Base-by-base conservation (phyloP, 2,888 invertebrate genomes). In the Drosophila yooni region DNA sequence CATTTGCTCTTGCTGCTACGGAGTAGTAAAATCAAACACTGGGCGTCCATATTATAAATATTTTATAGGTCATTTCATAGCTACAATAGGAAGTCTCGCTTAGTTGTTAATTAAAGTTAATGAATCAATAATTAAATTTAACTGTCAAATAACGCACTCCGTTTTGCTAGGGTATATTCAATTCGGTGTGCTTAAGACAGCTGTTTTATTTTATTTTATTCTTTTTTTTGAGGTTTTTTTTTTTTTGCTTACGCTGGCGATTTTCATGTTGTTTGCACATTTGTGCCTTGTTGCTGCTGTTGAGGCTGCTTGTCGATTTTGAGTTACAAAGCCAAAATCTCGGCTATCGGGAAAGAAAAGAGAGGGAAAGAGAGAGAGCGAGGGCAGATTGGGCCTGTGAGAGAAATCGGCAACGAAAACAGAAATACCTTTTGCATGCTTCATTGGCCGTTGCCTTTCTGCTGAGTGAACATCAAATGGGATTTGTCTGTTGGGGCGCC, bases 381-480 rank as follows among this genome's bases (percentile, higher is more conserved):
- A 48, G 25, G 25, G 46, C 25, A 15, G 15, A 15, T 46, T 8
- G 25, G 18, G 11, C 1, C 18, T 8, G 48, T n/a, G 48, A 40
- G 62, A 52, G 58, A 66, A 60, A 54, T 57, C 69, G 76, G 75
- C 63, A 75, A 74, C 64, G 84, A 87, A 82, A 83, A 83, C 79
- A 87, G 85, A 81, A 88, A 83, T 85, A 88, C 85, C 89, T 88
- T 88, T 90, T 88, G 82, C 87, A 90, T 87, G 89, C 90, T 90
- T 90, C 90, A 89, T 88, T 89, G 90, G 78, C 82, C 83, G 71
- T 82, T 89, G 82, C 81, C 85, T 87, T 89, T 89, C 85, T 88
- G 88, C 89, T 88, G 89, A 84, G 79, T 89, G 88, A 89, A 88
- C 88, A 83, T 89, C 88, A 88, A 88, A 88, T 89, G 89, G 88